phyloP scores from a whole-genome alignment of 2,888 invertebrate genomes.

The Scaptomyza tumidula region DNA sequence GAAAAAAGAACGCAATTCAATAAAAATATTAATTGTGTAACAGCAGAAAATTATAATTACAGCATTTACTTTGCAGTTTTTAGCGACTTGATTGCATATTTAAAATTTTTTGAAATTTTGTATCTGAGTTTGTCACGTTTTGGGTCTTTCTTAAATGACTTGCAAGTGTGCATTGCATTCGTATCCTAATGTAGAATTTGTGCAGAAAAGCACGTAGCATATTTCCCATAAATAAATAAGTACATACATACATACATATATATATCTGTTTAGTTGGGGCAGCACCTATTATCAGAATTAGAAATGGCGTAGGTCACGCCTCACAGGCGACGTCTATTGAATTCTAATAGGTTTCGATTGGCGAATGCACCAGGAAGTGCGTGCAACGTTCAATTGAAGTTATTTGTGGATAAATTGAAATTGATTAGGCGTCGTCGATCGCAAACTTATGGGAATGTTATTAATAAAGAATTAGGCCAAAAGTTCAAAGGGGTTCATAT shows the following conservation, averaged over 20 bases:
- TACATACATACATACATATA: neutral
- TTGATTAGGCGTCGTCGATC: conserved; percentile 51
- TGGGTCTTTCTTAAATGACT: conserved; percentile 11
- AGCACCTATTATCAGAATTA: conserved; percentile 3
- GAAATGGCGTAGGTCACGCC: conserved; percentile 45
- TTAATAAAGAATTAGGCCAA: conserved; percentile 65
- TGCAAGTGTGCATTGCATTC: conserved; percentile 28
- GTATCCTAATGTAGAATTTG: conserved; percentile 64
- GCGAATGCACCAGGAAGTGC: conserved; percentile 71
- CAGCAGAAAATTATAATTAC: neutral
- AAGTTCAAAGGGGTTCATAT: conserved; percentile 59
- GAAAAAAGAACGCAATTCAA: conserved; percentile 15
- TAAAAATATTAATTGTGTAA: conserved; percentile 8
- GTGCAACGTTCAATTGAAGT: conserved; percentile 69
- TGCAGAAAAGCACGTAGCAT: conserved; percentile 65
- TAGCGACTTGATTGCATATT: too few relatives aligned
- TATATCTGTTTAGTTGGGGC: neutral
- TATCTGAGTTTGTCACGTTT: conserved; percentile 49
- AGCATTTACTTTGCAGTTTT: neutral
- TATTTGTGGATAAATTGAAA: conserved; percentile 64
- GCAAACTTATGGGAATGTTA: conserved; percentile 24
- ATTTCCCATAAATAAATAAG: conserved; percentile 56
- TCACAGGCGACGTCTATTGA: conserved; percentile 56
- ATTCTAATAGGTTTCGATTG: conserved; percentile 63
- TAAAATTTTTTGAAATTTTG: conserved; percentile 10